Evolutionary conservation across 2,888 invertebrate species (phyloP).

Genomic region (Folsomia manolachei): DNA sequence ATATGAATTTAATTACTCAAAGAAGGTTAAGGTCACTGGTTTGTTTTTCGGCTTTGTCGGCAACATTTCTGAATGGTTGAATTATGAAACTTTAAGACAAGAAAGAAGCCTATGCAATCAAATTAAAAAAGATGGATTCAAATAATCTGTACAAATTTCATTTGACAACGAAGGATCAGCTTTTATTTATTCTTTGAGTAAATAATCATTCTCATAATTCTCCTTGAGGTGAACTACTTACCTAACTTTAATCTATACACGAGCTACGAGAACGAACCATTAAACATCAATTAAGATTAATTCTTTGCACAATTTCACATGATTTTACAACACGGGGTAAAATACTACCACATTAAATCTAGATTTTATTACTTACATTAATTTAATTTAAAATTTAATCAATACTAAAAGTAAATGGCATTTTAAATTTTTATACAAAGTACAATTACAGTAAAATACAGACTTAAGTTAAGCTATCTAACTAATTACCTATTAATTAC

Average conservation of each 20-base stretch:
- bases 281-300: too few species aligned
- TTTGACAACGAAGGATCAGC: neutral
- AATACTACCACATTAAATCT: neutral
- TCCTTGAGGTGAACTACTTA: neutral
- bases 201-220: neutral
- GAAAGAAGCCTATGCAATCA: too few species aligned
- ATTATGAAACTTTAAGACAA: too few species aligned
- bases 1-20: too few species aligned
- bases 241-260: neutral
- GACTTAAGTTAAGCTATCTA: neutral
- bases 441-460: neutral
- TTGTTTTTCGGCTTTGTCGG: too few species aligned
- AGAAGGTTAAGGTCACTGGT: too few species aligned
- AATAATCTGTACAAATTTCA: neutral
- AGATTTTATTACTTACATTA: neutral
- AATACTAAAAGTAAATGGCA: neutral
- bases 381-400: neutral
- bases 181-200: neutral
- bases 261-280: too few species aligned
- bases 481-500: neutral
- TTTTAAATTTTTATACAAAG: neutral
- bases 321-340: too few species aligned
- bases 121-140: neutral
- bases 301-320: neutral
- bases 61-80: neutral